Evolutionary conservation across 2,113 vertebrate species (phyloP), one percentile per base, ranked within the genome.

Genomic region (Labeo catla): DNA sequence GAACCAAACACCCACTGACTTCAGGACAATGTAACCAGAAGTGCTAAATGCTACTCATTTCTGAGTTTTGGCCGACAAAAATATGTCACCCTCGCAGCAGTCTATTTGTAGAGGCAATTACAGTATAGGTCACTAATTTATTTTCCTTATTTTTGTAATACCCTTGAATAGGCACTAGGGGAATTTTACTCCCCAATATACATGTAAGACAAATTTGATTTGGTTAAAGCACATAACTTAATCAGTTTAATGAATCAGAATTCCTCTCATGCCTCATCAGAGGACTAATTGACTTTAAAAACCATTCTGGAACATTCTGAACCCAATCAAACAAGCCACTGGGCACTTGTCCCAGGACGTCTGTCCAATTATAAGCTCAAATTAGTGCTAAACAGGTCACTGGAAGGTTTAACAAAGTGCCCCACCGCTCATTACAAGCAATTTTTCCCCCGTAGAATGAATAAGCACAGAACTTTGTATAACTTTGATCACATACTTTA

Each of bases 171-270:
- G 19, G 3, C 57, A 61, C 57, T 61, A 21, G 7, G 2, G 16
- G 19, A 59, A 59, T 6, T 59, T 61, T n/a, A 61, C 57, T 61
- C 57, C 2, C 21, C 9, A n/a, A 45, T 45, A 21, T 73, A 15
- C 36, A 36, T 36, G 28, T 16, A 34, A 54, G 52, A 54, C 47
- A 19, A 36, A 77, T 77, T 49, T 10, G 49, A 77, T 77, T 77
- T 34, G 50, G 76, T 47, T 28, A 66, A 81, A 66, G 61, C n/a
- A 23, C 39, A 65, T 28, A 66, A 66, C 59, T 4, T 66, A 81
- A 81, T 81, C 61, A 81, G 43, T 81, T 81, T 81, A 81, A 81
- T 81, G 61, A 81, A 50, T 65, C 45, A n/a, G 6, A 70, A 52
- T 82, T n/a, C 49, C 81, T 82, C 13, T 34, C 8, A 50, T 47